Base-by-base conservation (phyloP, 2,888 invertebrate genomes). In the Drosophila parthenogenetica region DNA sequence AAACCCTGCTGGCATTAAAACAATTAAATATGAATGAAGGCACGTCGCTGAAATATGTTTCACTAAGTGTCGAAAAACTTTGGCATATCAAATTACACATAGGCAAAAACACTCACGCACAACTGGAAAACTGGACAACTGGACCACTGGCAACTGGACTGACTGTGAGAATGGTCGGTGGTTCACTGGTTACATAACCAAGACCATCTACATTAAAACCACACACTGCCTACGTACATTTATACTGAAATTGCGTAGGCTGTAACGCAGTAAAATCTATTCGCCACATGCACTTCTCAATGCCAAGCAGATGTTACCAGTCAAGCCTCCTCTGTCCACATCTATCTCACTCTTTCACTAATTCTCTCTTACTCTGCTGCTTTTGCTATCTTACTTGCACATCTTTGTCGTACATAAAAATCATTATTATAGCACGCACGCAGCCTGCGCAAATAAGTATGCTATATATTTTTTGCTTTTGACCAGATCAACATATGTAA, bases 1-100 rank as follows among this genome's bases (percentile, higher is more conserved):
- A 49, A 42, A 29, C 35, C 16, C 57, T n/a, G 64, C n/a, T 25
- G 62, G 61, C 62, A 64, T 62, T 69, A 60, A 73, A 80, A 73
- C 81, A 81, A 80, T 81, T 78, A 80, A 73, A 78, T 75, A 75
- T 79, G 74, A 50, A 81, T 69, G 78, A 77, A 58, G 54, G 72
- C 81, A 81, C 82, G 81, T 81, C 70, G 72, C 70, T 78, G 69
- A 81, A 80, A 80, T 81, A 72, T 81, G 78, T 68, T 78, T 70
- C 81, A 69, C 75, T 72, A 72, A 81, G 80, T 81, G 80, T 80
- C 82, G 79, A 81, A 75, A 79, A 72, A 81, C 59, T 78, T 75
- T 76, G 67, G 69, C 82, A 82, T 82, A 80, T 81, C 79, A 81
- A 81, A 81, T 79, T 73, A 32, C 49, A 54, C 46, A 49, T 43